A percentile compares a stretch with the other conserved stretches of the same genome.
These are phyloP conservation scores for Ophion ellenae DNA, from an alignment of 2,888 invertebrate genomes.

Conservation along the genomic window DNA sequence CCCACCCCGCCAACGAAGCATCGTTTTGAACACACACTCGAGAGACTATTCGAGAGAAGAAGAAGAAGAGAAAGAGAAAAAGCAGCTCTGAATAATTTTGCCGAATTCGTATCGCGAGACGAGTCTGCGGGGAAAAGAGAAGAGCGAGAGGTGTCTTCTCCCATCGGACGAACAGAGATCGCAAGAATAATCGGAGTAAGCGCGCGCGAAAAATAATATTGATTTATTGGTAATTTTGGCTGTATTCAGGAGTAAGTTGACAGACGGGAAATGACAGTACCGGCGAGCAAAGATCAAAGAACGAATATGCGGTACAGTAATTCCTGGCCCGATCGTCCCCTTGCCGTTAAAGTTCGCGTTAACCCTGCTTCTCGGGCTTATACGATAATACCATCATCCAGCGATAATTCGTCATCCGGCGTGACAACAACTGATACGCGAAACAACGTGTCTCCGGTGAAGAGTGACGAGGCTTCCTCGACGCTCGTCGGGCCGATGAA, in stretches of 20 bases:
- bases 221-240: not conserved
- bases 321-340: conserved; percentile 77
- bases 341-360: conserved; percentile 76
- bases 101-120: too few species aligned
- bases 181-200: not conserved
- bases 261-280: conserved; percentile 62
- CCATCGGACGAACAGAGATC: too few species aligned
- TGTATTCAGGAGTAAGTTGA: not conserved
- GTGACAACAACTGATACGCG: conserved; percentile 21
- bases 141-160: too few species aligned
- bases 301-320: conserved; percentile 77
- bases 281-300: conserved; percentile 66
- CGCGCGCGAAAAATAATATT: not conserved
- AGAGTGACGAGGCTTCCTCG: conserved; percentile 4
- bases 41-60: not conserved
- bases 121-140: too few species aligned
- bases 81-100: not conserved
- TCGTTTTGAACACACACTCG: not conserved
- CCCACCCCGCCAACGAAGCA: too few species aligned
- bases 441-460: not conserved
- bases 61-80: not conserved
- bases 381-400: conserved; percentile 75
- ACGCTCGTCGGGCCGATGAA: conserved; percentile 4
- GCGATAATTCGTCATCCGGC: conserved; percentile 65
- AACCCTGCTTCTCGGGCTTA: conserved; percentile 78